Evolutionary conservation across 2,797 vertebrate genomes (phyloP).

Genomic region (Pterois miles): DNA sequence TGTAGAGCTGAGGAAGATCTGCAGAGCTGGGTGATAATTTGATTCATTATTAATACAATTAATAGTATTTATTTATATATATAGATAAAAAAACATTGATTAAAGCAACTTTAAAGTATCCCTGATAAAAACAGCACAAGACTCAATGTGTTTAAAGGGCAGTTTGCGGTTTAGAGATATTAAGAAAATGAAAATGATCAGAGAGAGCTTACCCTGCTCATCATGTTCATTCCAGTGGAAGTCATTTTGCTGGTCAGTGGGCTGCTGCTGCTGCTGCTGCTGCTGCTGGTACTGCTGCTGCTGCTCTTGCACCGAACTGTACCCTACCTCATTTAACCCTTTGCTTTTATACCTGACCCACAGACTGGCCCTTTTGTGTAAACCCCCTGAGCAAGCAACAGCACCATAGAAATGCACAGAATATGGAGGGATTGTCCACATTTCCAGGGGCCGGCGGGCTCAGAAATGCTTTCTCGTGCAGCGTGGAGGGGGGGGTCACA

Average conservation of each 20-base stretch:
- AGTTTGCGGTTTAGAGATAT: background rate
- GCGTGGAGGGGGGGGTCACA: constrained; percentile 24
- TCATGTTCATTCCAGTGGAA: constrained; percentile 75
- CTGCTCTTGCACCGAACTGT: constrained; percentile 71
- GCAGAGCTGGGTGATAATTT: background rate
- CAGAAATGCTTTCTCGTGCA: constrained; percentile 56
- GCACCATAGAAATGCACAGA: constrained; percentile 63
- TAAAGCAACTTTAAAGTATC: background rate
- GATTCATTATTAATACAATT: too few species aligned
- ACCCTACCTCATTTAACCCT: constrained; percentile 65
- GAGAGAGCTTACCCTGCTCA: constrained; percentile 66
- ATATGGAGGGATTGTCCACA: constrained; percentile 54
- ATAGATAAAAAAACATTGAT: background rate
- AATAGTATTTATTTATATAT: too few species aligned
- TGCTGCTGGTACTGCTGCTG: constrained; percentile 47
- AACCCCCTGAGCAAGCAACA: constrained; percentile 71
- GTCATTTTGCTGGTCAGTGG: constrained; percentile 66
- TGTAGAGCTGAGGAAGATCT: background rate
- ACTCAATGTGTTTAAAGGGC: too few species aligned
- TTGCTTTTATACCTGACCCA: constrained; percentile 73
- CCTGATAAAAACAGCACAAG: background rate
- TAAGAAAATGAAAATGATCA: background rate
- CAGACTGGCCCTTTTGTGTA: constrained; percentile 52
- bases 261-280: constrained; percentile 42
- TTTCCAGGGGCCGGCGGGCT: constrained; percentile 44